Evolutionary conservation across 2,113 vertebrate genomes (phyloP).

Genomic region (Morone chrysops): DNA sequence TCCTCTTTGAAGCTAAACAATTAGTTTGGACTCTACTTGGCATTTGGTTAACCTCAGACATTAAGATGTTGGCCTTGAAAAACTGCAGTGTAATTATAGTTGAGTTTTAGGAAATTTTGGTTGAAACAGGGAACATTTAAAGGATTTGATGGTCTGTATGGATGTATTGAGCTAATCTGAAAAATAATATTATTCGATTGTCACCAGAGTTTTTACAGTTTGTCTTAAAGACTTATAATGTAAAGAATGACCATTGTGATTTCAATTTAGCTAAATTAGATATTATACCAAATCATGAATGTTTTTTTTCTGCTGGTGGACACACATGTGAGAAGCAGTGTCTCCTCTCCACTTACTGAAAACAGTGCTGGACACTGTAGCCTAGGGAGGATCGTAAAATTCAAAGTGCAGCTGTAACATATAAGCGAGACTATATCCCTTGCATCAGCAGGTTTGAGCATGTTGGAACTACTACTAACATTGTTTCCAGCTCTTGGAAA

Average conservation of each 20-base stretch:
- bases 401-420: conserved; percentile 56
- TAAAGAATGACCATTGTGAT: background rate
- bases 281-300: background rate
- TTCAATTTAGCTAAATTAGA: conserved; percentile 7
- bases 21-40: conserved; percentile 41
- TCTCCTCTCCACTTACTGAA: background rate
- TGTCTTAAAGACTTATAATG: background rate
- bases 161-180: conserved; percentile 5
- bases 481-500: conserved; percentile 48
- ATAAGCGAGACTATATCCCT: conserved; percentile 47
- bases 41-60: conserved; percentile 60
- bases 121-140: conserved; percentile 47
- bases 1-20: conserved; percentile 62
- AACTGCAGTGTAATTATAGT: conserved; percentile 42
- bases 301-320: conserved; percentile 5
- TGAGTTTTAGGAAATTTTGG: conserved; percentile 46
- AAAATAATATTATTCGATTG: conserved; percentile 1
- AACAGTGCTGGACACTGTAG: background rate
- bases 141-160: conserved; percentile 10
- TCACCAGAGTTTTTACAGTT: background rate
- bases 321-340: background rate
- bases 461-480: conserved; percentile 37
- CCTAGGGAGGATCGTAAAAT: conserved; percentile 46
- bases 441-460: conserved; percentile 48
- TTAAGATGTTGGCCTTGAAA: conserved; percentile 28